phyloP scores from a whole-genome alignment of 1,140 invertebrate species.

The Drosophila gunungcola region DNA sequence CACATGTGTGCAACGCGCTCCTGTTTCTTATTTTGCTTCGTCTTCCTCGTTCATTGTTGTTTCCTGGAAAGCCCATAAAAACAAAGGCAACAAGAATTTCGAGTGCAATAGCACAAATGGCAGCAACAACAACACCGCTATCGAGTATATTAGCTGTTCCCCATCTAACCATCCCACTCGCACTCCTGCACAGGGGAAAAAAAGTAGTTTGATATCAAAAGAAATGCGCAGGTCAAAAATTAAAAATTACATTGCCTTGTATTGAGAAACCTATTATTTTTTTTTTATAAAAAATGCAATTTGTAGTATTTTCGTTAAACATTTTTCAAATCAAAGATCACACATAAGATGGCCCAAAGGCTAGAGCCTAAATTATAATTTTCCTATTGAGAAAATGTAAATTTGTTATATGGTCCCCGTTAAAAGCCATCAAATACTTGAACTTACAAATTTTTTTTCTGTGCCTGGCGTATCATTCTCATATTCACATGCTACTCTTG shows the following conservation, averaged over 20 bases:
- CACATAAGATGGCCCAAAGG: too few relatives aligned
- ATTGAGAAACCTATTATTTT: too few relatives aligned
- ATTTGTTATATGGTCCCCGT: too few relatives aligned
- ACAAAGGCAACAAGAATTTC: constrained; percentile 81
- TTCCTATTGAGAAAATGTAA: too few relatives aligned
- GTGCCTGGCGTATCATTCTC: constrained; percentile 32
- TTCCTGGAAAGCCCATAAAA: constrained; percentile 80
- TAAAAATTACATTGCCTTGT: too few relatives aligned
- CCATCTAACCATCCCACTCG: constrained; percentile 9
- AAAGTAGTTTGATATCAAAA: neutral
- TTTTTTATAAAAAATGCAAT: too few relatives aligned
- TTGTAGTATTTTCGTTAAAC: too few relatives aligned
- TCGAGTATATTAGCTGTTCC: constrained; percentile 68
- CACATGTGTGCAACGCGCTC: constrained; percentile 47
- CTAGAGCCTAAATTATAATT: too few relatives aligned
- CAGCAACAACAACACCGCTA: constrained; percentile 50
- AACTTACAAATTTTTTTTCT: neutral
- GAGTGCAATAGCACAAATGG: constrained; percentile 72
- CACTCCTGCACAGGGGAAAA: constrained; percentile 12
- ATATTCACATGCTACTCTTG: constrained; percentile 75
- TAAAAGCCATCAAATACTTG: too few relatives aligned
- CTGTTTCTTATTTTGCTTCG: constrained; percentile 27
- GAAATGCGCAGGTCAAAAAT: too few relatives aligned
- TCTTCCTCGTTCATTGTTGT: constrained; percentile 61
- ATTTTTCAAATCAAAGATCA: too few relatives aligned